Evolutionary conservation across 2,797 vertebrate species (phyloP), one percentile per base, ranked within the genome.

Genomic region (Gymnopithys bicolor): DNA sequence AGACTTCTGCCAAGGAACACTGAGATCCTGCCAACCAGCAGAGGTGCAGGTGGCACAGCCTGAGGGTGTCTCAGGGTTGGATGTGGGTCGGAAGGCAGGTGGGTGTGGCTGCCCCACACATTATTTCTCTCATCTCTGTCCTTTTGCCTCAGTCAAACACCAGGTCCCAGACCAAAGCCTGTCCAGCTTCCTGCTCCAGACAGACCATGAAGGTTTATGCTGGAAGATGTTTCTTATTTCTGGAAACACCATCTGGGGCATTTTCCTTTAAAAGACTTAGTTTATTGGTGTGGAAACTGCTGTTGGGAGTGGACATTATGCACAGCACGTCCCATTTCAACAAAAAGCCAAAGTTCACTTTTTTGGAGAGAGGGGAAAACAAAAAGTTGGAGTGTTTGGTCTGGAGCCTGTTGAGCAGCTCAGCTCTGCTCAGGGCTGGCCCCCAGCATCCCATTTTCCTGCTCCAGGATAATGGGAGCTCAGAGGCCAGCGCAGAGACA

Each of bases 381-480:
- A 74, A 52, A 46, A n/a, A 22, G 25, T 51, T 2, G 9, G 43
- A 66, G 53, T 35, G n/a, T 71, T 96, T 51, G 77, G 62, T 83
- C 11, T 81, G 92, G 27, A 59, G 85, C 33, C 76, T 68, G 76
- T 35, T 28, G 84, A 89, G 74, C 46, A 30, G 68, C 68, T 32
- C 32, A 2, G 78, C 78, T 37, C 64, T 74, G 67, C 81, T 90
- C 48, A 1, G 7, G 25, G 51, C 90, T 53, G 83, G 80, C 80
- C 92, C 85, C 89, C 76, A 66, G 79, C 89, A 75, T 51, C 30
- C 79, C 87, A 46, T 60, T 68, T 95, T 85, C 91, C 87, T 95
- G 85, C 94, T 80, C 19, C 19, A 3, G 39, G 14, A 58, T 91
- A 93, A 87, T 87, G 76, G 92, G 89, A 97, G 84, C 92, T 87